Evolutionary conservation across 2,113 vertebrate species (phyloP), one percentile per base, ranked within the genome.

Genomic region (Eclectus roratus): DNA sequence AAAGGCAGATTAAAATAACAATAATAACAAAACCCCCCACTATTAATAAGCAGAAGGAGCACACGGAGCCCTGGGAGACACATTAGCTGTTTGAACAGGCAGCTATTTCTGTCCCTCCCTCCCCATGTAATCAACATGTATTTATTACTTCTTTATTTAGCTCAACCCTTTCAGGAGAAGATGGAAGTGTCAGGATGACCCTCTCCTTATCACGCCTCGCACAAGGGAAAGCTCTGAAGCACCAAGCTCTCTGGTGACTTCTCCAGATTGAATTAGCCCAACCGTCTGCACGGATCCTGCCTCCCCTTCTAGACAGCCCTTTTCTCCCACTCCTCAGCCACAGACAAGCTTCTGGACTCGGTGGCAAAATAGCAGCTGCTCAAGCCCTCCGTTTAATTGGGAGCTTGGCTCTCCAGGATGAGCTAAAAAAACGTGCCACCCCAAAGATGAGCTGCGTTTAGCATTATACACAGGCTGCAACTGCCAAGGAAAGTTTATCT

Each of bases 401-500:
- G 96, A 97, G 97, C 91, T 89, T 98, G 96, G 85, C 93, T 97
- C 77, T 97, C 91, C 56, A 68, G 97, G 96, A 97, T 91, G 96
- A 97, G 95, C 95, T 97, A 88, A 96, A 97, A 85, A 79, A 85
- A 88, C 47, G 64, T 83, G 91, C 95, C 93, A 92, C 93, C 85
- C 77, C 95, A 97, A 97, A 78, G 88, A 92, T 49, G 88, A 97
- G 96, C 97, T 96, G 97, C 97, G 97, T 97, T 97, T 96, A 97
- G 94, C 97, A 97, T 97, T 97, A 96, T 97, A 95, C 96, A 96
- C 72, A 65, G 97, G 91, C 95, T 95, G 93, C 94, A 95, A 93
- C 94, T 97, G 97, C 97, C 80, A 95, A 93, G 89, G 96, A 97
- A 98, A 98, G 98, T 98, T 98, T 98, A 97, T 98, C 97, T 98